Evolutionary conservation across 2,113 vertebrate genomes (phyloP), one percentile per base, ranked within the genome.

Genomic region (Embiotoca jacksoni): DNA sequence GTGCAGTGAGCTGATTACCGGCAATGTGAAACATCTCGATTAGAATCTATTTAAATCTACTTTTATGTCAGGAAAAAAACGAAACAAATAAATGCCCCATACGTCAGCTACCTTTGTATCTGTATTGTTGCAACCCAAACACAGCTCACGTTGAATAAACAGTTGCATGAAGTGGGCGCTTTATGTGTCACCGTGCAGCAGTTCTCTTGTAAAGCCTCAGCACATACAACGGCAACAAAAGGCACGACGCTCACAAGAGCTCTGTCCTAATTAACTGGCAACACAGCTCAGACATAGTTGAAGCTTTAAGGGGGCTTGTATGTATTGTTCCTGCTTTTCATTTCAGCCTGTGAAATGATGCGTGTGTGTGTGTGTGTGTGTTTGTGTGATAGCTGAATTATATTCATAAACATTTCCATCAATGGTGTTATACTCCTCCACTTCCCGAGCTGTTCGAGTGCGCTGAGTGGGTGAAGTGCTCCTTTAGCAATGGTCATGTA

Each of bases 381-480:
- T 61, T 15, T 56, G 46, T 4, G 32, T 30, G 41, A 7, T 9
- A 47, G 72, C n/a, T 47, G 67, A 61, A 37, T 63, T 67, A 49
- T 54, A 23, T 49, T 72, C 63, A 16, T 63, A 46, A 77, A 72
- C 82, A 77, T 84, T 80, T 71, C 74, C 82, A 83, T 86, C 74
- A 81, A 68, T 68, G 73, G 65, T 49, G 54, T 77, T 61, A 23
- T 23, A 11, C 41, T 75, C 63, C 16, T 11, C 50, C 81, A 75
- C 77, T 78, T 87, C 47, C 80, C 4, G 5, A 7, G 30, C 55
- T 60, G 64, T 36, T 72, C 3, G 15, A 75, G 57, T 47, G 71
- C 3, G 36, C 2, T n/a, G 39, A 81, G 87, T 78, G 66, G 66
- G 73, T 60, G 70, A 78, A 72, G 73, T 44, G 83, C 70, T 67